Conservation (phyloP, 2,797 vertebrate species). For the Alauda arvensis region DNA sequence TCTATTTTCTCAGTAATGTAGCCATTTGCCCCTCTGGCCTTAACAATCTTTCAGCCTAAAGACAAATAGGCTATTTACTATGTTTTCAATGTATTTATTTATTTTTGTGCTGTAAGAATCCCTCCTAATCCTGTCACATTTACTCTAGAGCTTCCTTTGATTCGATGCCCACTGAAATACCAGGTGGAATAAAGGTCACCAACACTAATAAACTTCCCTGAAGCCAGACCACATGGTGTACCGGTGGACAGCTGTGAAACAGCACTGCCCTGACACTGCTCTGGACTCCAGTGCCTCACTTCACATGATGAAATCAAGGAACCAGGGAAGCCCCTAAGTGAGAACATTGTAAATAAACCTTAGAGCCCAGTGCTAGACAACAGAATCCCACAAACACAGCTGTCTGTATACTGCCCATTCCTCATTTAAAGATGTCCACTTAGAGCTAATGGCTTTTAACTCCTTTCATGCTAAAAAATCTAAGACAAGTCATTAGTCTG, state of each 20-base stretch:
- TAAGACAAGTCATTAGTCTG: background rate
- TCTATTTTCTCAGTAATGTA: background rate
- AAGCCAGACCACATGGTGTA: slow-evolving; percentile 30
- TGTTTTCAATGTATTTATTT: slow-evolving; percentile 56
- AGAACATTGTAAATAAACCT: background rate
- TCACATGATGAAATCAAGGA: slow-evolving; percentile 16
- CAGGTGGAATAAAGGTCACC: slow-evolving; percentile 60
- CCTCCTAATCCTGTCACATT: slow-evolving; percentile 48
- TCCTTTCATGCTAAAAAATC: slow-evolving; percentile 5
- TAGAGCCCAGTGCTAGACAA: background rate
- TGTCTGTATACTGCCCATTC: background rate
- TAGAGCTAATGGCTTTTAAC: background rate
- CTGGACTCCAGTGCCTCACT: background rate
- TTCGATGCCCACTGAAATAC: slow-evolving; percentile 50
- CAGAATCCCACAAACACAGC: background rate
- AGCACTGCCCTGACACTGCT: background rate
- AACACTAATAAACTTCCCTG: slow-evolving; percentile 33
- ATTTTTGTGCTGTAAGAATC: slow-evolving; percentile 41
- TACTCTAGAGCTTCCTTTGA: slow-evolving; percentile 40
- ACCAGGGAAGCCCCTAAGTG: background rate
- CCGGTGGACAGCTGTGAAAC: background rate
- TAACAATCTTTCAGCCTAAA: background rate
- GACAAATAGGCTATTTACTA: slow-evolving; percentile 36
- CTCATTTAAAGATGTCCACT: background rate
- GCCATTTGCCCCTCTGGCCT: background rate